A percentile compares a stretch with the other conserved stretches of the same genome.
Conservation (phyloP, 1,140 invertebrate genomes). For the Cydia fagiglandana region DNA sequence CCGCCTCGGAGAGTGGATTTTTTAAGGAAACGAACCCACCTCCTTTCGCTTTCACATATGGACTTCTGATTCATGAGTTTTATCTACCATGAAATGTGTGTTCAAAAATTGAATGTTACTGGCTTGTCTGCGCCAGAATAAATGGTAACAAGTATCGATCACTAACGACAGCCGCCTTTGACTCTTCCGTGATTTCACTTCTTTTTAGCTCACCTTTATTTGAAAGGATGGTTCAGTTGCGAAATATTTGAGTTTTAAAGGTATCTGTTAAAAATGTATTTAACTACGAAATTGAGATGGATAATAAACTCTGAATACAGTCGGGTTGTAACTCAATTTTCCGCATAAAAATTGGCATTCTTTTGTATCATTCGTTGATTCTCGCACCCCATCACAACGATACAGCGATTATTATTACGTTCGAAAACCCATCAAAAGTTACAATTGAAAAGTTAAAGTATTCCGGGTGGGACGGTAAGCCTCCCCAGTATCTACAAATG, state of each 20-base stretch:
- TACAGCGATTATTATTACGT: conserved; percentile 76
- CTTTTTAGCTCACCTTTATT: conserved; percentile 25
- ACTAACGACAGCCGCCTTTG: conserved; percentile 17
- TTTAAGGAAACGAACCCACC: conserved; percentile 68
- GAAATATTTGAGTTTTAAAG: conserved; percentile 34
- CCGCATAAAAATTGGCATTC: conserved; percentile 75
- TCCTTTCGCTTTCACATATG: conserved; percentile 70
- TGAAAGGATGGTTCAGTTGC: conserved; percentile 32
- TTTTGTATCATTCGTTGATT: conserved; percentile 72
- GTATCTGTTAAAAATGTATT: conserved; percentile 42
- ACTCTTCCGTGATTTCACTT: conserved; percentile 17
- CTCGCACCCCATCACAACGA: conserved; percentile 65
- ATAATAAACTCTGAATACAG: conserved; percentile 52
- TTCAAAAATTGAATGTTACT: conserved; percentile 70
- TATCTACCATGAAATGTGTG: conserved; percentile 75
- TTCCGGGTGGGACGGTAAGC: conserved; percentile 68
- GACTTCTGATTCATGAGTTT: conserved; percentile 77
- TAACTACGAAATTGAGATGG: conserved; percentile 49
- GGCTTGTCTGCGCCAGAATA: conserved; percentile 53
- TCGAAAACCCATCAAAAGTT: conserved; percentile 79
- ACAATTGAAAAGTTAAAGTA: conserved; percentile 79
- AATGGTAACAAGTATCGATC: conserved; percentile 53
- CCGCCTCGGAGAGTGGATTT: conserved; percentile 64
- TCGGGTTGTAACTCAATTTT: conserved; percentile 70
- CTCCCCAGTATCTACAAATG: conserved; percentile 71